Conservation (phyloP, 2,888 invertebrate genomes). For the Phyto melanocephala region DNA sequence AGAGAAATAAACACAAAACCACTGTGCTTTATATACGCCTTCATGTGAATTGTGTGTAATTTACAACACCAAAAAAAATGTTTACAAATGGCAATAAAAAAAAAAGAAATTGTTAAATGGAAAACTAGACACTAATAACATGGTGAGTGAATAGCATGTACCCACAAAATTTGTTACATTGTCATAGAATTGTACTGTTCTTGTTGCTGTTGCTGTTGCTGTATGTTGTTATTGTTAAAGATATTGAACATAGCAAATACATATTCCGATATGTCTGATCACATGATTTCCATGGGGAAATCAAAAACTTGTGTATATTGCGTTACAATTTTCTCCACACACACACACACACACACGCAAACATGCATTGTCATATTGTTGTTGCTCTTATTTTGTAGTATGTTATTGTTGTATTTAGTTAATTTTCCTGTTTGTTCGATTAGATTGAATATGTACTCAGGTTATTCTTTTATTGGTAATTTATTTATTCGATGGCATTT, state of each 20-base stretch:
- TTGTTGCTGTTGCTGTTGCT: background rate
- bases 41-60: too few species aligned
- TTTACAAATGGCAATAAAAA: too few species aligned
- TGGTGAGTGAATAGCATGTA: too few species aligned
- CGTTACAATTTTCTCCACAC: background rate
- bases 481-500: background rate
- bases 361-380: too few species aligned
- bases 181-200: conserved; percentile 13
- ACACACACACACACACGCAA: too few species aligned
- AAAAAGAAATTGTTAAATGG: too few species aligned
- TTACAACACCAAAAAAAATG: too few species aligned
- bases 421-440: background rate
- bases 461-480: background rate
- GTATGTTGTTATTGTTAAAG: conserved; percentile 22
- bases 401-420: too few species aligned
- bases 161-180: conserved; percentile 9
- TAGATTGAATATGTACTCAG: background rate
- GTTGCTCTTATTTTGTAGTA: background rate
- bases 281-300: conserved; percentile 62
- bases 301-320: conserved; percentile 48
- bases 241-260: conserved; percentile 33
- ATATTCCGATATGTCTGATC: conserved; percentile 52
- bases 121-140: too few species aligned
- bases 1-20: too few species aligned
- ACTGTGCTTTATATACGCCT: too few species aligned